Base-by-base conservation (phyloP, 1,140 invertebrate genomes). In the Chlorops oryzae region DNA sequence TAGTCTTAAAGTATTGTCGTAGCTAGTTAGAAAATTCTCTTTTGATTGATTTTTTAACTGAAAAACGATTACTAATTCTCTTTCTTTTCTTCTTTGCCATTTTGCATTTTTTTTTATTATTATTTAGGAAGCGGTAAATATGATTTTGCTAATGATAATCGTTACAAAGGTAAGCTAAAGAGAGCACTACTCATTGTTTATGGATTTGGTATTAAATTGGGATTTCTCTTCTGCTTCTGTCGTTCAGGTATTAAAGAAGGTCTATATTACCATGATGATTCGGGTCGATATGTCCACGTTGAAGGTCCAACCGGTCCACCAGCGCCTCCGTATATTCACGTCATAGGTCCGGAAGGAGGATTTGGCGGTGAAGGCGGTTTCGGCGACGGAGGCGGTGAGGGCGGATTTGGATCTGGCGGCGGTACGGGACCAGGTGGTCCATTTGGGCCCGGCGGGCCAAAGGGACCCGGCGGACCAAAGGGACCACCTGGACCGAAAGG, bases 201-300 rank as follows among this genome's bases (percentile, higher is more conserved):
- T 21, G 20, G n/a, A 32, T 24, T 27, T 15, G 15, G n/a, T 18
- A 23, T 20, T 47, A 40, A 45, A 15, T 49, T n/a, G 35, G 21
- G 21, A 25, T 24, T 6, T 40, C 21, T 15, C 34, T 7, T 7
- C 5, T 1, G 3, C 4, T 3, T 2, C 12, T 20, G 7, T 24
- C 3, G 47, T 43, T 6, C 12, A 70, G 66, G 52, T 59, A 53
- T 62, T 56, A 54, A 55, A 37, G 55, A 67, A 55, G 75, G 75
- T 13, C 76, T 75, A 66, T 78, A 78, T 58, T 55, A 74, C 56
- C 77, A 74, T 10, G 74, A 75, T 40, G 73, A 76, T 61, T 75
- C 77, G 54, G 73, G 77, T 38, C 72, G 71, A 66, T 78, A 78
- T 63, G 75, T 67, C 10, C 78, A 74, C 53, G 48, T 70, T 63